A percentile compares a stretch with the other conserved stretches of the same genome.
Evolutionary conservation across 64 coral and sea anemone species (phyloP).

Genomic region (Astreopora myriophthalma): DNA sequence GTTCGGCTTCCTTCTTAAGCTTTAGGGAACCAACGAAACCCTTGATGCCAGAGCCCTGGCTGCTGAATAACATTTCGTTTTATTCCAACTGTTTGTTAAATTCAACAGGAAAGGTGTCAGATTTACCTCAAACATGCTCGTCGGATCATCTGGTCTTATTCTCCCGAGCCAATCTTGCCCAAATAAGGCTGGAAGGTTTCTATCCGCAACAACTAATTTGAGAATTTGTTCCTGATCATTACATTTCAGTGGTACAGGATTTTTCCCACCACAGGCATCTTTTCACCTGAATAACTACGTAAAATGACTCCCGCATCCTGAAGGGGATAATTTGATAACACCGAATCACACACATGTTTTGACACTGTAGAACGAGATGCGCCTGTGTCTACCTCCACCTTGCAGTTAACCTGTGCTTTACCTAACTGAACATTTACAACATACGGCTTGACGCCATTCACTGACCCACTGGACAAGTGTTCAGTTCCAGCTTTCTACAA

Average conservation of each 20-base stretch:
- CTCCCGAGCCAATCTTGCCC: constrained; percentile 41
- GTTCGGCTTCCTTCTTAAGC: constrained; percentile 30
- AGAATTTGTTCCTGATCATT: not conserved
- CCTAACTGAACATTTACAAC: constrained; percentile 51
- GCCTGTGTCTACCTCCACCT: constrained; percentile 59
- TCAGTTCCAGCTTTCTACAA: constrained; percentile 59
- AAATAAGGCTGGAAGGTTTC: constrained; percentile 39
- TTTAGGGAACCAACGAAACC: constrained; percentile 28
- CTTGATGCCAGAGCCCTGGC: constrained; percentile 23
- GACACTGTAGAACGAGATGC: constrained; percentile 44
- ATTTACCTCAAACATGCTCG: constrained; percentile 14
- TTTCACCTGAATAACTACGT: constrained; percentile 59
- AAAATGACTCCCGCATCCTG: not conserved
- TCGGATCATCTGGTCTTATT: constrained; percentile 27
- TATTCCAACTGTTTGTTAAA: constrained; percentile 21
- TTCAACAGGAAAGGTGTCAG: constrained; percentile 15
- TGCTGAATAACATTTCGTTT: too few species aligned
- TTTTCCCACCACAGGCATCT: constrained; percentile 37
- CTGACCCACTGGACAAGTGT: too few species aligned
- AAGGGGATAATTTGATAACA: constrained; percentile 7
- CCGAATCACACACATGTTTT: not conserved
- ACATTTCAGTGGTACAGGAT: constrained; percentile 21
- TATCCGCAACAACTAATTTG: constrained; percentile 32
- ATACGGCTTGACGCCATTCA: constrained; percentile 31
- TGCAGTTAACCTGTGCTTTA: not conserved